Base-by-base conservation (phyloP, 2,888 invertebrate genomes). In the Petrophora chlorosata region DNA sequence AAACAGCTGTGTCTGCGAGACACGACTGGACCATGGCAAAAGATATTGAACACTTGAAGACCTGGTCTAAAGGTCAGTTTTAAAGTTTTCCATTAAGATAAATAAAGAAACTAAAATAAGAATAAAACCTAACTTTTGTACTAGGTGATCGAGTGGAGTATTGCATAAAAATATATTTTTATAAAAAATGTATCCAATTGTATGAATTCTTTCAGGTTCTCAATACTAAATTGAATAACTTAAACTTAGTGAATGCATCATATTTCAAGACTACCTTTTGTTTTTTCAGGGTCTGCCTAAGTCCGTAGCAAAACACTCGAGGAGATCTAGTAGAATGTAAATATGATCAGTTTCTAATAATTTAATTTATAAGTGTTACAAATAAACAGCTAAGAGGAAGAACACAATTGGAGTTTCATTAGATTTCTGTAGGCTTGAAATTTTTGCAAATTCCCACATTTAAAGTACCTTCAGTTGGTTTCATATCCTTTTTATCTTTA, bases 1-100 rank as follows among this genome's bases (percentile, higher is more conserved):
- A 88, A 46, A 75, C 79, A 26, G 67, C 74, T 41, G 34, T 49
- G 48, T 84, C 85, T 0, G 70, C 61, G 0, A 79, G 47, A 39
- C 88, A 89, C 47, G 93, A 94, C 76, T 94, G 73, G 73, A 91
- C 93, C 2, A 15, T 93, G 14, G 91, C 59, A 1, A 62, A 81
- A 49, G 88, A 91, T 68, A 68, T 83, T 40, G 91, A 92, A 0
- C 90, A 91, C 59, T 84, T 91, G 32, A 92, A 91, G 63, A 91
- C 86, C 59, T 94, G 92, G 92, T 91, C 91, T 23, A 85, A 75
- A 70, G 88, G 89, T 82, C 29, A 23, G 36, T 42, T 44, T 17
- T 19, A 19, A 1, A 5, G 4, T 19, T 19, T 19, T 2, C 4
- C 4, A 19, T 19, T 19, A 7, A 19, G 0, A 4, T 19, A 19